A percentile compares a stretch with the other conserved stretches of the same genome.
phyloP scores from a whole-genome alignment of 2,797 vertebrate genomes.

The Oceanodroma leucorhoa region DNA sequence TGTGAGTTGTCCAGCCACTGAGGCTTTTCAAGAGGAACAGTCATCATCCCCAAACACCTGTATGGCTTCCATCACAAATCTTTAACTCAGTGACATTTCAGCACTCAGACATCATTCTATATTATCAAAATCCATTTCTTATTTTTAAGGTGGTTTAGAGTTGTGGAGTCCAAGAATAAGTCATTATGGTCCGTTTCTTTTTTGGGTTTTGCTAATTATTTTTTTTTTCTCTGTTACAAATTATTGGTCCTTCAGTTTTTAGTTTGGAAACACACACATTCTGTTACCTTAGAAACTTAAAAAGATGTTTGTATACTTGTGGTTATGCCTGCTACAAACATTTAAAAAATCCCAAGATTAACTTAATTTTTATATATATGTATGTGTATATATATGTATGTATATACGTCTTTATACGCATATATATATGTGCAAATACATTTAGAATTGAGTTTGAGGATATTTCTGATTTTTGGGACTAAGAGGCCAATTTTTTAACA shows the following conservation, averaged over 20 bases:
- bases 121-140: not conserved
- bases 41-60: not conserved
- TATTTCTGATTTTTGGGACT: not conserved
- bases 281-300: not conserved
- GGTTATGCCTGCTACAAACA: not conserved
- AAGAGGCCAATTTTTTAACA: not conserved
- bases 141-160: not conserved
- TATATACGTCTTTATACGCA: no score
- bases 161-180: not conserved
- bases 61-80: not conserved
- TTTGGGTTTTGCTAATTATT: not conserved
- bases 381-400: accelerated
- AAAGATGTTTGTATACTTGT: not conserved
- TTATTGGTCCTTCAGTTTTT: not conserved
- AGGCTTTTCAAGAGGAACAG: not conserved
- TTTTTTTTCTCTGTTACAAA: not conserved
- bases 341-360: not conserved
- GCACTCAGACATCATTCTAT: not conserved
- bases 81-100: not conserved
- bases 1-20: not conserved
- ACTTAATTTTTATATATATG: not conserved
- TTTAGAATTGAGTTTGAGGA: not conserved
- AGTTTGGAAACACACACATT: not conserved
- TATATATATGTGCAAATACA: not conserved
- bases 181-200: not conserved